These are phyloP conservation scores for Xenus cinereus DNA, from an alignment of 2,113 vertebrate species.

Conservation along the genomic window DNA sequence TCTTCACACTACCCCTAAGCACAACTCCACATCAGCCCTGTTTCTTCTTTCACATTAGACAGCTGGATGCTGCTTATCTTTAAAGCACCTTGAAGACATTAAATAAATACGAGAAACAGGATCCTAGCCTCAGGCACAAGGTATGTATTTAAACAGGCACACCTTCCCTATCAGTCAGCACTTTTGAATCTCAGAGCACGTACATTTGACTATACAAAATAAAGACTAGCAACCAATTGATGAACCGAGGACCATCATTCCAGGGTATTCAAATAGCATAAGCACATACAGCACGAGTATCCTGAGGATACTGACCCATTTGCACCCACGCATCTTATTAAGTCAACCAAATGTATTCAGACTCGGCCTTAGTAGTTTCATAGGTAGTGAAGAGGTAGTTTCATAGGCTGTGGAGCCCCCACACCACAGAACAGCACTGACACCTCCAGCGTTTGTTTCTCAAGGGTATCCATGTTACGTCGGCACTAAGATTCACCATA, in stretches of 20 bases:
- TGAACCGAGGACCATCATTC: neutral
- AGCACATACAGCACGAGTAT: neutral
- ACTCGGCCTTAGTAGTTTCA: neutral
- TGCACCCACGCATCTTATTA: neutral
- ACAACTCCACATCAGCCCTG: neutral
- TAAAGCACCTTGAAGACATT: neutral
- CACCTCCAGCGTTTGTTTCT: neutral
- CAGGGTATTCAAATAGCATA: neutral
- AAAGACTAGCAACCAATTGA: neutral
- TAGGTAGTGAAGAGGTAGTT: neutral
- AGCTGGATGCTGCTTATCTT: neutral
- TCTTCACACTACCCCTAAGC: neutral
- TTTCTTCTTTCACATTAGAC: neutral
- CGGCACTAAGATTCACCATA: fast-evolving
- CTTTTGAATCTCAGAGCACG: neutral
- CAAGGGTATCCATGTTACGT: neutral
- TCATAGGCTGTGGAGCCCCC: neutral
- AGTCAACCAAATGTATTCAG: neutral
- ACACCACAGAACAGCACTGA: neutral
- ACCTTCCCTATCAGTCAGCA: neutral
- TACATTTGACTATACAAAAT: neutral
- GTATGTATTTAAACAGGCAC: neutral
- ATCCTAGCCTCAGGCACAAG: neutral
- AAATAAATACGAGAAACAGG: neutral
- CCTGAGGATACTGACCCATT: neutral